A percentile compares a stretch with the other conserved stretches of the same genome.
Conservation (phyloP, 92 coral and sea anemone species). For the Parazoanthus swiftii region DNA sequence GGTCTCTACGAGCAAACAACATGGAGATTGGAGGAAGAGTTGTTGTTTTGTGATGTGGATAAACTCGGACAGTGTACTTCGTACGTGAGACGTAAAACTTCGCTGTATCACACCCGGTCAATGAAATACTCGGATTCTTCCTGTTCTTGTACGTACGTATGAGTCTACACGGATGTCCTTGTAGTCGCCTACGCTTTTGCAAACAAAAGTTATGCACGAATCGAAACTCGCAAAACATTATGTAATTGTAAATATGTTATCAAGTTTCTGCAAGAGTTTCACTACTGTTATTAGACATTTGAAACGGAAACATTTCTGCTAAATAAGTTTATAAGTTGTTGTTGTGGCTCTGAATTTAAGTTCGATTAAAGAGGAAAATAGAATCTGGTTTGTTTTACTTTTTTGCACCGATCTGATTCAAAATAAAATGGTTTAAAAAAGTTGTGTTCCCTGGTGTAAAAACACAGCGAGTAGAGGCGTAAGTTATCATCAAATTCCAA, state of each 20-base stretch:
- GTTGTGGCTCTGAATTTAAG: background rate
- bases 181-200: slow-evolving; percentile 2
- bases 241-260: too few relatives aligned
- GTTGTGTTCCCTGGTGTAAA: slow-evolving; percentile 41
- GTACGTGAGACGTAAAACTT: slow-evolving; percentile 9
- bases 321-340: background rate
- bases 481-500: slow-evolving; percentile 27
- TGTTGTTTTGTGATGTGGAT: background rate
- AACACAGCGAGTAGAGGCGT: slow-evolving; percentile 29
- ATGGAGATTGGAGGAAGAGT: background rate
- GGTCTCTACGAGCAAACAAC: background rate
- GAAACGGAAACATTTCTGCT: background rate
- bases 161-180: slow-evolving; percentile 4
- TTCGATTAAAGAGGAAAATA: slow-evolving; percentile 9
- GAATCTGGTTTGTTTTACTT: slow-evolving; percentile 10
- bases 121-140: background rate
- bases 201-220: background rate
- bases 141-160: background rate
- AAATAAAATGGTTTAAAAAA: too few relatives aligned
- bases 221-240: background rate
- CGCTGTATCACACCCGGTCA: slow-evolving; percentile 4
- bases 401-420: background rate
- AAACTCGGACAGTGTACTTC: background rate
- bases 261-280: background rate
- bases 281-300: slow-evolving; percentile 21